Percentiles rank a stretch among this genome's conserved stretches.
phyloP scores from a whole-genome alignment of 2,888 invertebrate species.

The Terebella lapidaria region DNA sequence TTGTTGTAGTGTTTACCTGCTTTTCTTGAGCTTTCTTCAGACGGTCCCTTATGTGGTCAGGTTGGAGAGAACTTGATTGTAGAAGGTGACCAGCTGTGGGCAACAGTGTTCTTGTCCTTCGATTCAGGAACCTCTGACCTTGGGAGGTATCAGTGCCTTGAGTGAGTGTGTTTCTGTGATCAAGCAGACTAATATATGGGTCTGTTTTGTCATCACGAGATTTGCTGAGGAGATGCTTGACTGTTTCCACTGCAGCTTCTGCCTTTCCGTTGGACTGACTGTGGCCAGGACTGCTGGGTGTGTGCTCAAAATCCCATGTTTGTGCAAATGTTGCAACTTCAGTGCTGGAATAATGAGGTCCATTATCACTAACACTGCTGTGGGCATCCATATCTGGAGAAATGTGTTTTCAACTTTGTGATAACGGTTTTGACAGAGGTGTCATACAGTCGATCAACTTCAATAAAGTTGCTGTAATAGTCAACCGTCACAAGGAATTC shows the following conservation, averaged over 20 bases:
- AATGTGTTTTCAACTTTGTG: not conserved
- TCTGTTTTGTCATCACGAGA: not conserved
- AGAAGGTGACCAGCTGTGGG: not conserved
- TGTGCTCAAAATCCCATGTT: conserved; percentile 1
- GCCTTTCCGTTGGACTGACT: not conserved
- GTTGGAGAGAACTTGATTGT: not conserved
- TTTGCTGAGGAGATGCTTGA: not conserved
- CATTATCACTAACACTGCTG: not conserved
- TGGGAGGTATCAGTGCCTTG: not conserved
- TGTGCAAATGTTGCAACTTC: not conserved
- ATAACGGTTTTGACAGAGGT: conserved; percentile 14
- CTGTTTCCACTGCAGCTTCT: conserved; percentile 2
- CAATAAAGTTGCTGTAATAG: not conserved
- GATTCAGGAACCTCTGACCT: not conserved
- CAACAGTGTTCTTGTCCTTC: not conserved
- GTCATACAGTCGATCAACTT: not conserved
- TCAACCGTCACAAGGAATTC: not conserved
- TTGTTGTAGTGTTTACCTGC: not conserved
- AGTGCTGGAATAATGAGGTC: not conserved
- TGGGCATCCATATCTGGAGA: not conserved
- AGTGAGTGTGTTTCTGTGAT: conserved; percentile 1
- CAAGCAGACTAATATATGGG: not conserved
- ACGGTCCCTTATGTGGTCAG: not conserved
- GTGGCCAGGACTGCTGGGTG: not conserved
- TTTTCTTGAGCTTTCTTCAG: too few species aligned